Base-by-base conservation (phyloP, 2,888 invertebrate genomes). In the Lithosia quadra region DNA sequence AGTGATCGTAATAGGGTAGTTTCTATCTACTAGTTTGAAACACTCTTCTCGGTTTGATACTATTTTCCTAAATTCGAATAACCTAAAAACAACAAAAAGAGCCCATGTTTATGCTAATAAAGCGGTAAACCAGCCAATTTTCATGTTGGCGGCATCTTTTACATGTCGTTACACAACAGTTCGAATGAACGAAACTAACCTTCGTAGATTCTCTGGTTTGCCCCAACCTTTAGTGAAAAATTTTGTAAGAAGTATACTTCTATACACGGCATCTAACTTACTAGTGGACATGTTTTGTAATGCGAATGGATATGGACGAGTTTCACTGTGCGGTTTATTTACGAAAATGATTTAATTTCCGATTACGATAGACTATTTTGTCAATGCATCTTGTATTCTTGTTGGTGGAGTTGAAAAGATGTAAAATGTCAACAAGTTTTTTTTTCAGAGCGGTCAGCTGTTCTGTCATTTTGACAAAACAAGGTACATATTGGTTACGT, bases 151-250 rank as follows among this genome's bases (percentile, higher is more conserved):
- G 63, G 63, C 39, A 66, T 67, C 62, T 68, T 71, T 63, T 22
- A 34, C 36, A 3, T 69, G 49, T 65, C 69, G 74, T 83, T 83
- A 84, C 78, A 84, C 84, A 86, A 87, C 73, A 76, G 39, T 69
- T 28, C 62, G 33, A 56, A 62, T 68, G 70, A 66, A 63, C 59
- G 72, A 58, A 70, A 69, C 82, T 87, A 85, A 98, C 98, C 97
- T 97, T 92, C 97, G 96, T 69, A 99, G 95, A 90, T 98, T 97
- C 84, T 98, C 98, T 33, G 99, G 98, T 87, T 97, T 97, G 9
- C 99, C 99, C 99, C 99, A 99, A 84, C 99, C 99, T 95, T 98
- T 98, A 1, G 98, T 98, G 88, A 99, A 99, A 91, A 99, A 98
- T 91, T 97, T 98, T 1, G 98, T 97, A 69, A 99, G 95, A 68